Evolutionary conservation across 1,140 invertebrate species (phyloP).

Genomic region (Ceratina australensis): DNA sequence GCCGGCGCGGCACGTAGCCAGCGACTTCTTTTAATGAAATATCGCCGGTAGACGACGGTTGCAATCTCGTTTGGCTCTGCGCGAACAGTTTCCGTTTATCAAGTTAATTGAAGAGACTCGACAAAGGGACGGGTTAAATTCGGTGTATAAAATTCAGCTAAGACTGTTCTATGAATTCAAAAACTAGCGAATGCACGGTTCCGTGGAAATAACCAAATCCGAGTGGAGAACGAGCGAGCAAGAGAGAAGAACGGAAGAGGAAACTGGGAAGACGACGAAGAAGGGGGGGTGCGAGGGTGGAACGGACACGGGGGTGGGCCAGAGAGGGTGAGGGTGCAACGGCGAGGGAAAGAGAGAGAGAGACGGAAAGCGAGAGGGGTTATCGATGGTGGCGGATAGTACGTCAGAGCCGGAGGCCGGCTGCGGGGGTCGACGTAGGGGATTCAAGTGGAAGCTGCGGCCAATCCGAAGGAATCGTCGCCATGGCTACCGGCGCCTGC

Average conservation of each 20-base stretch:
- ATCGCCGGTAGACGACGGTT: too few species aligned
- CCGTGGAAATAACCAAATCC: neutral
- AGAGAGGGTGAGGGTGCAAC: constrained; percentile 56
- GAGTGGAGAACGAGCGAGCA: neutral
- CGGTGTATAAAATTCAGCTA: too few species aligned
- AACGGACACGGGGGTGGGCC: constrained; percentile 11
- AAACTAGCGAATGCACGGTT: neutral
- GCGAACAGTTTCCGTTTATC: too few species aligned
- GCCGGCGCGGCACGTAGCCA: too few species aligned
- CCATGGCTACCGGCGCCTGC: constrained; percentile 78
- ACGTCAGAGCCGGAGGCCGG: constrained; percentile 58
- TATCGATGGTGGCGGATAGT: constrained; percentile 76
- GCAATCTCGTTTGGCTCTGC: too few species aligned
- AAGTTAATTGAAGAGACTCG: too few species aligned
- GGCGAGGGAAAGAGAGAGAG: constrained; percentile 14
- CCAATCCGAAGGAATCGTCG: constrained; percentile 79
- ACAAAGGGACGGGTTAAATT: too few species aligned
- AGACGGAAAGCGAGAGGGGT: constrained; percentile 64
- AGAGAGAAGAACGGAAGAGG: neutral
- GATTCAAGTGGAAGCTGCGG: constrained; percentile 77
- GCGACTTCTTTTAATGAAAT: too few species aligned
- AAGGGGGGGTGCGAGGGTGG: constrained; percentile 25
- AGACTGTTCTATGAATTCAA: neutral
- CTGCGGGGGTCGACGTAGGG: constrained; percentile 67
- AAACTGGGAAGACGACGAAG: constrained; percentile 19